Evolutionary conservation across 2,888 invertebrate species (phyloP).

Genomic region (Pachliopta kotzebuea): DNA sequence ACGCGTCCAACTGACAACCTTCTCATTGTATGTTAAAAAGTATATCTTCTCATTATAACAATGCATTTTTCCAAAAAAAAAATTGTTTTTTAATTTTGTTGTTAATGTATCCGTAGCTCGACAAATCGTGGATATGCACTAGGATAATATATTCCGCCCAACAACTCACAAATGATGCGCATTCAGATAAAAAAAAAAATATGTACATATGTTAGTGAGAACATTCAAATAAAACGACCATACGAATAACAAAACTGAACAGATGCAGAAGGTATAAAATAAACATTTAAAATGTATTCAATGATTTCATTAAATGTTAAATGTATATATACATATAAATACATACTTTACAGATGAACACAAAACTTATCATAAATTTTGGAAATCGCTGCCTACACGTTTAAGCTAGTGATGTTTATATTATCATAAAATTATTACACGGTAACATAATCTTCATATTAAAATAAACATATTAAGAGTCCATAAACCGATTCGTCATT

Average conservation of each 20-base stretch:
- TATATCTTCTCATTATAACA: no score
- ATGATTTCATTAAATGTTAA: not conserved
- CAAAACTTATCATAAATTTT: conserved; percentile 2
- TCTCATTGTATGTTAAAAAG: no score
- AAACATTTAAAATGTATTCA: not conserved
- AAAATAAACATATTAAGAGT: no score
- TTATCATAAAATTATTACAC: no score
- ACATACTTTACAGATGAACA: not conserved
- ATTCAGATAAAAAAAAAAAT: conserved; percentile 25
- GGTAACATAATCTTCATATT: no score
- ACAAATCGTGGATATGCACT: conserved; percentile 5
- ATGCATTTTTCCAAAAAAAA: no score
- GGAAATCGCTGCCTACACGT: not conserved
- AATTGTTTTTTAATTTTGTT: no score
- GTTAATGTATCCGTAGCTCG: not conserved
- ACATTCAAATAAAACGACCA: conserved; percentile 22
- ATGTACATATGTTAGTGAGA: conserved; percentile 28
- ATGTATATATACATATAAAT: not conserved
- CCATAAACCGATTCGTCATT: no score
- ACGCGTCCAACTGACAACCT: no score
- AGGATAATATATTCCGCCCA: conserved; percentile 26
- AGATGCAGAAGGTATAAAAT: conserved; percentile 11
- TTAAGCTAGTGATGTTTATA: not conserved
- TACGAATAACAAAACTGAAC: conserved; percentile 24
- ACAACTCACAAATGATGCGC: conserved; percentile 26